phyloP scores from a whole-genome alignment of 2,888 invertebrate species.

The Drosophila ezoana region DNA sequence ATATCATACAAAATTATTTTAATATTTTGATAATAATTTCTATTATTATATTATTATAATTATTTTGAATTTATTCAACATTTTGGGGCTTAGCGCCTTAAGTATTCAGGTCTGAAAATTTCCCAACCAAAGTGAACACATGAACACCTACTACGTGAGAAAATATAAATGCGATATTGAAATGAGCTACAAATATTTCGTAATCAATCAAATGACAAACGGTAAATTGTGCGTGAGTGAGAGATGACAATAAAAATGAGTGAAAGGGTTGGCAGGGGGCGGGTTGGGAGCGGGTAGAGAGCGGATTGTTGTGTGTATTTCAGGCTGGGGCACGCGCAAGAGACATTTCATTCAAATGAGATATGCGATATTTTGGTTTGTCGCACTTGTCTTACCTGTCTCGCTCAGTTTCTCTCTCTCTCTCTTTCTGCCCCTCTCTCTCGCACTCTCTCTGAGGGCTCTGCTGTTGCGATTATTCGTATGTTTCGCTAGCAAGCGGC shows the following conservation, averaged over 20 bases:
- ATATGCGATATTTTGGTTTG: conserved; percentile 46
- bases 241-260: conserved; percentile 34
- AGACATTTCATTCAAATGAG: conserved; percentile 64
- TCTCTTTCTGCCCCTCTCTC: conserved; percentile 7
- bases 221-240: conserved; percentile 56
- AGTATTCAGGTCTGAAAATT: conserved; percentile 12
- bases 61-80: no score
- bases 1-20: no score
- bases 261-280: not conserved
- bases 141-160: conserved; percentile 34
- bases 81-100: not conserved
- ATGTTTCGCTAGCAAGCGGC: conserved; percentile 70
- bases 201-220: conserved; percentile 63
- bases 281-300: not conserved
- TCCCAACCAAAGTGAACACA: conserved; percentile 17
- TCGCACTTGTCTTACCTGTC: conserved; percentile 26
- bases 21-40: no score
- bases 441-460: not conserved
- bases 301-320: conserved; percentile 2
- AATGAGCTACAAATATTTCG: conserved; percentile 39
- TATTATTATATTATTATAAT: no score
- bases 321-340: conserved; percentile 23
- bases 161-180: conserved; percentile 20
- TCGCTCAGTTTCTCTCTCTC: not conserved
- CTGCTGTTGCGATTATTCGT: conserved; percentile 68